Percentiles rank a stretch among this genome's conserved stretches.
phyloP scores from a whole-genome alignment of 2,113 vertebrate species.

The Corvus cornix region DNA sequence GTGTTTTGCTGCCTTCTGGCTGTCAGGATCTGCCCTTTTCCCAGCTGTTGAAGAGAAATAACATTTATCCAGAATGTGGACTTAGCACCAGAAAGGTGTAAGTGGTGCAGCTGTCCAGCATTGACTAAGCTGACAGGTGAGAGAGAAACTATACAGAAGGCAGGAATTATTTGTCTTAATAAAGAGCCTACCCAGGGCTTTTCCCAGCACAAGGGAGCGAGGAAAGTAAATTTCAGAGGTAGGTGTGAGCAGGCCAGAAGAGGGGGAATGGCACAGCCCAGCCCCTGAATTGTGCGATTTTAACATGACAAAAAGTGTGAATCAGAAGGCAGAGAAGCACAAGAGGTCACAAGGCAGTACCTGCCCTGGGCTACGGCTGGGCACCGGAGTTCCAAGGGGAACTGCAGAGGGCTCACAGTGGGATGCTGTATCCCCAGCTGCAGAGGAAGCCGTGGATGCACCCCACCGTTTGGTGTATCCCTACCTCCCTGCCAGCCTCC shows the following conservation, averaged over 20 bases:
- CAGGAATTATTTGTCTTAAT: not conserved
- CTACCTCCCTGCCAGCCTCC: accelerated
- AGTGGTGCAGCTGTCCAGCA: not conserved
- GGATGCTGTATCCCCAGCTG: not conserved
- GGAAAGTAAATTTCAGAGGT: not conserved
- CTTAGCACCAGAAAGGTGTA: not conserved
- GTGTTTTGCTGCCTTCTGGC: not conserved
- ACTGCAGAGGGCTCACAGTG: not conserved
- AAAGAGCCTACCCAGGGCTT: not conserved
- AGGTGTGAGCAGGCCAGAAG: not conserved
- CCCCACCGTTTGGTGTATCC: accelerated
- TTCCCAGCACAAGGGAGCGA: not conserved
- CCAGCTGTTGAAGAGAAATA: not conserved
- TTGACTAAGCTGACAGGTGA: not conserved
- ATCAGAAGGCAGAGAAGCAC: not conserved
- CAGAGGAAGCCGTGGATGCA: not conserved
- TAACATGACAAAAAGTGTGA: not conserved
- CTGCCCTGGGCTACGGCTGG: not conserved
- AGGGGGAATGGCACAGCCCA: accelerated
- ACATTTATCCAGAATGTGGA: not conserved
- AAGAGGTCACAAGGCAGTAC: not conserved
- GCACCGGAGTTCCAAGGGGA: not conserved
- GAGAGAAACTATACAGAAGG: not conserved
- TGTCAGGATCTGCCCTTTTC: not conserved
- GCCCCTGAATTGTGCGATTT: not conserved